Base-by-base conservation (phyloP, 2,888 invertebrate species). In the Pseudeuparius sepicola region DNA sequence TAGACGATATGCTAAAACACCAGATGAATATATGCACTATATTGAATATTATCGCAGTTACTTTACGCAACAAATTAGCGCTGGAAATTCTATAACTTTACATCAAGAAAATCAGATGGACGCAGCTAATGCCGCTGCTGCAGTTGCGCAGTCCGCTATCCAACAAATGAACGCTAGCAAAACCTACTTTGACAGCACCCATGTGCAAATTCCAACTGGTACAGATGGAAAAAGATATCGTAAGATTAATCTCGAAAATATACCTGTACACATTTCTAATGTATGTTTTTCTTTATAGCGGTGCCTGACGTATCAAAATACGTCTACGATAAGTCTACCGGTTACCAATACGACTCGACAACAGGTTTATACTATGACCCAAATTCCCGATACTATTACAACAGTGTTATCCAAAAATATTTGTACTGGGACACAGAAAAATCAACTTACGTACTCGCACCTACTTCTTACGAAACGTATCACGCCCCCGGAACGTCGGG, bases 311-410 rank as follows among this genome's bases (percentile, higher is more conserved):
- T 87, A 6, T 78, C 84, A 31, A 80, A 83, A 20, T 98, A 93
- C 59, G 82, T 88, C 54, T 94, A 87, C 55, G 98, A 99, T 59
- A 88, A 89, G 56, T 75, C 82, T 2, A 93, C 93, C 3, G 96
- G 97, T 0, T 97, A 92, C 58, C 96, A 96, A 56, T 96, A 92
- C 58, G 97, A 98, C 61, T 78, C 89, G 0, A 67, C 72, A 2
- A 94, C 97, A 1, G 88, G 89, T 0, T 71, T 97, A 10, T 98
- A 97, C 62, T 99, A 96, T 59, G 98, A 98, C 67, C 81, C 92
- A 0, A 87, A 78, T 49, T 88, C 94, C 2, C 90, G 85, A 55
- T 98, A 98, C 63, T 98, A 94, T 62, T 98, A 85, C 66, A 96
- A 97, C 60, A 80, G 86, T 49, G 80, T 84, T 47, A 82, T 81